These are phyloP conservation scores for Drosophila kohkoa DNA, from an alignment of 1,140 invertebrate species.

Conservation along the genomic window DNA sequence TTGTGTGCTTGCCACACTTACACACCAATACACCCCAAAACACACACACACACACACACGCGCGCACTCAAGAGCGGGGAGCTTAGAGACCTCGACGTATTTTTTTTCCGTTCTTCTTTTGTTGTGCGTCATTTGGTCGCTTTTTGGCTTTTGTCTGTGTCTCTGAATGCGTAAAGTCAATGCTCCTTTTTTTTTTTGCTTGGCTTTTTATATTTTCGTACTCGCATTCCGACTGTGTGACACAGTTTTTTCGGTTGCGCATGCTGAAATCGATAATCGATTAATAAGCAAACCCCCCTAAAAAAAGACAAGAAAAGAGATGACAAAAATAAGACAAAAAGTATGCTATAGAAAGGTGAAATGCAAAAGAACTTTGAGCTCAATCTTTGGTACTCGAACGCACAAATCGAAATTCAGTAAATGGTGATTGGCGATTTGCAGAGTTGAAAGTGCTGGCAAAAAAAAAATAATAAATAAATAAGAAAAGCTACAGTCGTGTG, in stretches of 20 bases:
- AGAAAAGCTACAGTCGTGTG: background rate
- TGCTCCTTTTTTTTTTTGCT: slow-evolving; percentile 6
- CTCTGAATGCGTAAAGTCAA: slow-evolving; percentile 12
- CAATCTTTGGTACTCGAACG: too few relatives aligned
- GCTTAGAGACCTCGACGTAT: slow-evolving; percentile 17
- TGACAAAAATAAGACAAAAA: background rate
- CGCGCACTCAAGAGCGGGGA: slow-evolving; percentile 6
- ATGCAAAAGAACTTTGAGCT: background rate
- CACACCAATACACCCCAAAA: slow-evolving; percentile 25
- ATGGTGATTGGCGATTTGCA: background rate
- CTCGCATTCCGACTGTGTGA: slow-evolving; percentile 20
- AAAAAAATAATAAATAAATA: background rate
- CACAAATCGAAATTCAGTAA: too few relatives aligned
- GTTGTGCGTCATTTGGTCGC: slow-evolving; percentile 40
- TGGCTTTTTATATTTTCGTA: background rate
- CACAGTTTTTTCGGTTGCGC: slow-evolving; percentile 3
- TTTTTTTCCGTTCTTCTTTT: slow-evolving; percentile 35
- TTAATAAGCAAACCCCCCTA: slow-evolving; percentile 6
- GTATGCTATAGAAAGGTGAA: background rate
- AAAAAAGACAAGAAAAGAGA: background rate
- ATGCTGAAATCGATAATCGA: slow-evolving; percentile 34
- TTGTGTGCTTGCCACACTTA: slow-evolving; percentile 48
- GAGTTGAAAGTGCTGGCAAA: background rate
- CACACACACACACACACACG: slow-evolving; percentile 22
- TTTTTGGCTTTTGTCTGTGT: slow-evolving; percentile 21